phyloP scores from a whole-genome alignment of 2,797 vertebrate genomes.

The Masticophis lateralis region DNA sequence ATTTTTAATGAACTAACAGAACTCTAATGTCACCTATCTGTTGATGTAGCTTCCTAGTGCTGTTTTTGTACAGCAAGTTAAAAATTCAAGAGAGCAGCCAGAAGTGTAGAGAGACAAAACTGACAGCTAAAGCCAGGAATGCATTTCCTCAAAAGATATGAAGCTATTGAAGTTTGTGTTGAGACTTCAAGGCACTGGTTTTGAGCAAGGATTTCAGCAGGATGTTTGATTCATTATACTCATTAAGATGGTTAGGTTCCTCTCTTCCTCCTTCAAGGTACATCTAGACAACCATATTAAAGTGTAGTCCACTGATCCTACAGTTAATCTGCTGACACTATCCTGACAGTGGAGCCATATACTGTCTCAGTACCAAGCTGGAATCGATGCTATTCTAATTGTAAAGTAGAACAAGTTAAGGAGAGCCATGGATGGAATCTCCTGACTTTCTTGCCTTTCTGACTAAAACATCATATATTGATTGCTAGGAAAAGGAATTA shows the following conservation, averaged over 20 bases:
- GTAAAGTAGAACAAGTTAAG: neutral
- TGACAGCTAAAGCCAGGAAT: neutral
- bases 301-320: neutral
- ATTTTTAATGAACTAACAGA: neutral
- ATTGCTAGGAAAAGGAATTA: neutral
- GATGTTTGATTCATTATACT: neutral
- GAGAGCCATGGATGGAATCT: neutral
- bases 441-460: neutral
- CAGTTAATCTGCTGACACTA: neutral
- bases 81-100: neutral
- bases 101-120: neutral
- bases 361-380: neutral
- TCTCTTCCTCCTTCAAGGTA: neutral
- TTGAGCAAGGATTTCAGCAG: neutral
- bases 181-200: neutral
- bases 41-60: neutral
- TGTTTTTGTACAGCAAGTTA: neutral
- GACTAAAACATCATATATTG: neutral
- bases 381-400: neutral
- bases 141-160: neutral
- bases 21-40: neutral
- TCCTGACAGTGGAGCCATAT: neutral
- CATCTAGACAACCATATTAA: neutral
- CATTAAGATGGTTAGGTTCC: neutral
- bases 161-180: neutral